Evolutionary conservation across 1,140 invertebrate genomes (phyloP), one percentile per base, ranked within the genome.

Genomic region (Gryon sp.): DNA sequence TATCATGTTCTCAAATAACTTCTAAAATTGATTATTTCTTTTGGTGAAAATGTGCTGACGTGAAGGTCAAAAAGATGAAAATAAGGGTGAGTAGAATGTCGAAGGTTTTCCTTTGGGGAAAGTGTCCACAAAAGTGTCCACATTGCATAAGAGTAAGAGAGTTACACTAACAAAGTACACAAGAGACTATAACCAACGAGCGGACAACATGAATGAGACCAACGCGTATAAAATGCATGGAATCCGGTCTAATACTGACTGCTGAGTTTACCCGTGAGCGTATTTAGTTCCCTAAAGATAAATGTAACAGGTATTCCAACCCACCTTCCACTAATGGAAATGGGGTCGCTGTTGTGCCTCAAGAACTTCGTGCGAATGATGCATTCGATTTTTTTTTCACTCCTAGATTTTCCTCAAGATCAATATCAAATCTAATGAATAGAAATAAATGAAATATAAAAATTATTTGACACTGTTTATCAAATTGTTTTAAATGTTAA

Each of bases 161-260:
- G 69, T 73, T 62, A 38, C 32, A 50, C 34, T 45, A 72, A 76
- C 55, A 78, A 74, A 70, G 81, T 82, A 85, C 78, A 85, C 81
- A 82, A 75, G 69, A 72, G 77, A 36, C 74, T 75, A 80, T 80
- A 80, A 78, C 73, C 79, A 72, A 79, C 69, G 63, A 81, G 76
- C 48, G 66, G 73, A 52, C 69, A 68, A 77, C 76, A 68, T 84
- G 82, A 87, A 87, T 87, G 81, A 87, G 79, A 80, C 60, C 48
- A 63, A 60, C 63, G 80, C 70, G 80, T 88, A 88, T 88, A 87
- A 87, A 88, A 88, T 87, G 86, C 86, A 88, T 88, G 82, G 84
- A 82, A 87, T 87, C 85, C 78, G 68, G 77, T 84, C 76, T 80
- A 80, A 84, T 83, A 76, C 73, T 59, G 79, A 62, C 76, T 65